A percentile compares a stretch with the other conserved stretches of the same genome.
Evolutionary conservation across 1,140 invertebrate species (phyloP).

Genomic region (Zaprionus taronus): DNA sequence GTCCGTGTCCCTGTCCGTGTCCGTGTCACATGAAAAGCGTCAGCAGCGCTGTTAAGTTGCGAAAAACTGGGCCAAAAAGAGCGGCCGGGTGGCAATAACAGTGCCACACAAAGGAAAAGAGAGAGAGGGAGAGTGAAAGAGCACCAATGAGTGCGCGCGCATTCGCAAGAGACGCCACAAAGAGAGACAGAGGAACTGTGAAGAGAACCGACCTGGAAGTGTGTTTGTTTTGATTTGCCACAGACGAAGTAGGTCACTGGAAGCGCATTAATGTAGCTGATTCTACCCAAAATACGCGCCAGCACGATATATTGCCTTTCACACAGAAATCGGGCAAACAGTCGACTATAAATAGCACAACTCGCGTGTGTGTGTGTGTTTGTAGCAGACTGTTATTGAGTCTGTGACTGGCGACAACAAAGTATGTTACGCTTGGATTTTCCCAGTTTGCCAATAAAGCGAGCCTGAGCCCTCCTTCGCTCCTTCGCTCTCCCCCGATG

Average conservation of each 20-base stretch:
- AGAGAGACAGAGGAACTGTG: constrained; percentile 21
- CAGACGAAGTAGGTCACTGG: constrained; percentile 67
- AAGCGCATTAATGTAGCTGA: constrained; percentile 45
- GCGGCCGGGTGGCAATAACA: constrained; percentile 53
- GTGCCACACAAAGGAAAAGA: constrained; percentile 28
- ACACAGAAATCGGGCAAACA: constrained; percentile 21
- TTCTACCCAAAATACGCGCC: constrained; percentile 26
- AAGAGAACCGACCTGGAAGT: constrained; percentile 49
- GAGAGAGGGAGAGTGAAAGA: constrained; percentile 6
- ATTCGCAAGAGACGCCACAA: background rate
- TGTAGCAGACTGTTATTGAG: background rate
- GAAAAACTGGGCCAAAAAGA: constrained; percentile 66
- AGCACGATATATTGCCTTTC: constrained; percentile 75
- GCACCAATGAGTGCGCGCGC: constrained; percentile 50
- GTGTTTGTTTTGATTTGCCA: constrained; percentile 62
- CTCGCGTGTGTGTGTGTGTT: constrained; percentile 4
- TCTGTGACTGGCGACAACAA: background rate
- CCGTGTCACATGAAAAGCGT: constrained; percentile 57
- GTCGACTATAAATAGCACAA: constrained; percentile 64
- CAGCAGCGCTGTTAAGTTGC: constrained; percentile 60
- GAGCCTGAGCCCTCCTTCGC: background rate
- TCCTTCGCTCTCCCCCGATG: background rate
- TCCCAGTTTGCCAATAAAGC: constrained; percentile 27
- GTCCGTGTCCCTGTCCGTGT: constrained; percentile 45
- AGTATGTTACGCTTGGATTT: constrained; percentile 15